These are phyloP conservation scores for Eulithis testata DNA, from an alignment of 2,888 invertebrate genomes.

Conservation along the genomic window DNA sequence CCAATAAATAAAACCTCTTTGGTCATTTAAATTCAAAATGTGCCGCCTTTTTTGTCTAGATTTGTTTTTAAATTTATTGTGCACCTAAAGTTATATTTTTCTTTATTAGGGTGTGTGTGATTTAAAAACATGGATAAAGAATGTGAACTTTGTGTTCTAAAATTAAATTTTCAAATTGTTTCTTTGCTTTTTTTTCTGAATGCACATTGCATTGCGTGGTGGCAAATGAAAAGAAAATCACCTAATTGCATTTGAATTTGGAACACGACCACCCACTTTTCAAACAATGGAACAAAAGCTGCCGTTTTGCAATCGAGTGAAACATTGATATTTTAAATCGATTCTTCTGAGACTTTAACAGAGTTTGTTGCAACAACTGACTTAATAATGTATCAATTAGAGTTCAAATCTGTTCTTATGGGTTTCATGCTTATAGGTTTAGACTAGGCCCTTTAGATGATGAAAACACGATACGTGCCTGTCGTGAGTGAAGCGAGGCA, in stretches of 20 bases:
- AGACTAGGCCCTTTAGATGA: conserved; percentile 55
- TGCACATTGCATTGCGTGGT: conserved; percentile 5
- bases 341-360: conserved; percentile 34
- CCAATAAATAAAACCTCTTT: conserved; percentile 30
- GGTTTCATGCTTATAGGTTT: conserved; percentile 17
- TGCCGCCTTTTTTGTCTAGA: conserved; percentile 14
- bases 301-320: conserved; percentile 54
- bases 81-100: background rate
- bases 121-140: too few relatives aligned
- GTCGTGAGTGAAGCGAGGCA: conserved; percentile 53
- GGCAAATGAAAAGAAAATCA: conserved; percentile 30
- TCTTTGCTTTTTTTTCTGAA: background rate
- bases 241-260: conserved; percentile 45
- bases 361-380: conserved; percentile 17
- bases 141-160: too few relatives aligned
- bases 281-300: conserved; percentile 57
- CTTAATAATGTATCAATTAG: conserved; percentile 3
- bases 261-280: conserved; percentile 48
- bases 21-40: conserved; percentile 23
- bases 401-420: conserved; percentile 14
- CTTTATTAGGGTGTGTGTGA: background rate
- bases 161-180: too few relatives aligned
- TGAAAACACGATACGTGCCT: conserved; percentile 67
- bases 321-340: conserved; percentile 55
- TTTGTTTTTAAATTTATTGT: background rate